Evolutionary conservation across 2,888 invertebrate genomes (phyloP).

Genomic region (Tachina fera): DNA sequence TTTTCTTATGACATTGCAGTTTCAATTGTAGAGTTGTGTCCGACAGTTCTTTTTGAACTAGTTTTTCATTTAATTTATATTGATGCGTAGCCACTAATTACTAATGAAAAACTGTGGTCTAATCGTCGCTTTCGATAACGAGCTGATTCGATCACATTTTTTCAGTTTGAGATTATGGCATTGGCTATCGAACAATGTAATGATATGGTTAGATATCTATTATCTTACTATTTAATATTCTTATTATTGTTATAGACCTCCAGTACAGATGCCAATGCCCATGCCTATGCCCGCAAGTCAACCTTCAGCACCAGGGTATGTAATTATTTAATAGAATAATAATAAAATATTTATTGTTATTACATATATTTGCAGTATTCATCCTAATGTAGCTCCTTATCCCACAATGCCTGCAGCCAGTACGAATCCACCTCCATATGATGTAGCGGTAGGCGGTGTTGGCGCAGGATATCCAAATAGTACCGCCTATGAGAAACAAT

Average conservation of each 20-base stretch:
- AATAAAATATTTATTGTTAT: not conserved
- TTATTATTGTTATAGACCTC: constrained; percentile 41
- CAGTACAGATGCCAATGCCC: constrained; percentile 78
- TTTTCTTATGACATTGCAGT: too few relatives aligned
- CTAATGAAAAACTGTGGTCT: too few relatives aligned
- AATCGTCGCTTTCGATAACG: too few relatives aligned
- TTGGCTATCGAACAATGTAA: too few relatives aligned
- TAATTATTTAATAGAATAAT: not conserved
- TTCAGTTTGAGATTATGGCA: too few relatives aligned
- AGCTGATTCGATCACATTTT: too few relatives aligned
- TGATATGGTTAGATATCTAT: too few relatives aligned
- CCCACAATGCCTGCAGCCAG: constrained; percentile 74
- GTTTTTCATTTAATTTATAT: too few relatives aligned
- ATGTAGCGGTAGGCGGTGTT: constrained; percentile 75
- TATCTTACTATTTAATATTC: not conserved
- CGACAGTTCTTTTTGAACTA: too few relatives aligned
- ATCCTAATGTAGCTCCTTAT: constrained; percentile 75
- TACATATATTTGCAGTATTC: constrained; percentile 73
- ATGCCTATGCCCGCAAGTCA: constrained; percentile 68
- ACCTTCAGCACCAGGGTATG: constrained; percentile 77
- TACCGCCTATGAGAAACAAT: constrained; percentile 78
- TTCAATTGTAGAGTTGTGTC: too few relatives aligned
- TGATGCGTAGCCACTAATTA: too few relatives aligned
- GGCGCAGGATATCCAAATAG: constrained; percentile 68
- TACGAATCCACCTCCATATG: constrained; percentile 80